Evolutionary conservation across 30 jellyfish, hydroid and myxozoan species (phyloP).

Genomic region (Cassiopea andromeda): DNA sequence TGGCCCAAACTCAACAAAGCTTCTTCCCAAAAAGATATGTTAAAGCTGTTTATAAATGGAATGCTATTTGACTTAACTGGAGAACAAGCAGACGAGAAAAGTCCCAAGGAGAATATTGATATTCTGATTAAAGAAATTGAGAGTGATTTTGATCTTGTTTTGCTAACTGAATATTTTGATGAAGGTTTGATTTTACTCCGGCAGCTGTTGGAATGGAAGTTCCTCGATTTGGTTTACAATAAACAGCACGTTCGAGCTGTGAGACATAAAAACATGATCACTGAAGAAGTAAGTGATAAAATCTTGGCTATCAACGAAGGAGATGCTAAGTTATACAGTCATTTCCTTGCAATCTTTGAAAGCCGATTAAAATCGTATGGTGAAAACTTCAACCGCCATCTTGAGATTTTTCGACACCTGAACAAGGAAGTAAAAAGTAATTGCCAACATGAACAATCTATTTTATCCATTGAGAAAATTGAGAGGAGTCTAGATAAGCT

Average conservation of each 20-base stretch:
- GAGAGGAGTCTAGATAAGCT: slow-evolving; percentile 27
- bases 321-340: slow-evolving; percentile 62
- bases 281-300: slow-evolving; percentile 44
- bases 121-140: slow-evolving; percentile 59
- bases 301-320: slow-evolving; percentile 54
- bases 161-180: slow-evolving; percentile 80
- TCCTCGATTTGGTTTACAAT: slow-evolving; percentile 72
- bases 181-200: slow-evolving; percentile 73
- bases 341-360: slow-evolving; percentile 48
- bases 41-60: slow-evolving; percentile 55
- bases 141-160: slow-evolving; percentile 63
- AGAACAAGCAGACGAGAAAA: slow-evolving; percentile 18
- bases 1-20: slow-evolving; percentile 23
- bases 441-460: slow-evolving; percentile 27
- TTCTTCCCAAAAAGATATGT: slow-evolving; percentile 3
- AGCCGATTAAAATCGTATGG: slow-evolving; percentile 39
- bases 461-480: not conserved
- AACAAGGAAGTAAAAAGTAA: slow-evolving; percentile 19
- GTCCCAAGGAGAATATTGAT: slow-evolving; percentile 1
- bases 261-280: slow-evolving; percentile 44
- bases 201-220: slow-evolving; percentile 65
- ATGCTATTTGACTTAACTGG: slow-evolving; percentile 67
- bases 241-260: slow-evolving; percentile 40
- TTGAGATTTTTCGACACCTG: slow-evolving; percentile 48
- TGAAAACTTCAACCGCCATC: slow-evolving; percentile 48